Evolutionary conservation across 2,113 vertebrate genomes (phyloP).

Genomic region (Sclerurus mexicanus): DNA sequence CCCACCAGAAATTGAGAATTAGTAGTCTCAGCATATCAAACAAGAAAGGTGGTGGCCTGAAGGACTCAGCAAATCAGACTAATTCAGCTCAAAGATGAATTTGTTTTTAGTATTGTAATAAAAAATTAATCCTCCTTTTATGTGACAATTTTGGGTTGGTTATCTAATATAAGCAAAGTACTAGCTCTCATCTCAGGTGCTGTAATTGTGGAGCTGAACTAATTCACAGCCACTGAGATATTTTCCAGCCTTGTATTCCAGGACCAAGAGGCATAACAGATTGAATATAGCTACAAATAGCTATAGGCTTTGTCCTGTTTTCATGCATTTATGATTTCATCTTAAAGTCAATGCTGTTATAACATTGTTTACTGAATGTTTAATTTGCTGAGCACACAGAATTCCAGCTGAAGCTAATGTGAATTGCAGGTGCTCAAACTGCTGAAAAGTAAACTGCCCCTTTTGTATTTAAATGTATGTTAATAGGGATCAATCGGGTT

Average conservation of each 20-base stretch:
- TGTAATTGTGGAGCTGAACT: background rate
- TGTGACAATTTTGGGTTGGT: background rate
- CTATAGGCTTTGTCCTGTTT: constrained; percentile 21
- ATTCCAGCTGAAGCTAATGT: constrained; percentile 1
- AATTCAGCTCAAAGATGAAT: background rate
- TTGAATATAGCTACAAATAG: constrained; percentile 27
- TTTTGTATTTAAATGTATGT: constrained; percentile 51
- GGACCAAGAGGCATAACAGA: background rate
- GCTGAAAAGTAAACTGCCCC: background rate
- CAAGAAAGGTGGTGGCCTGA: background rate
- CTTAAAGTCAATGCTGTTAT: constrained; percentile 25
- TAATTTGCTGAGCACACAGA: constrained; percentile 38
- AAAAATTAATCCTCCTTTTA: background rate
- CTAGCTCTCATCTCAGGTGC: background rate
- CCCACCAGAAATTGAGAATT: background rate
- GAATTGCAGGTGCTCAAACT: constrained; percentile 39
- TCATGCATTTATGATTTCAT: constrained; percentile 34
- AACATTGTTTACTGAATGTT: constrained; percentile 25
- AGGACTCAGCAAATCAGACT: background rate
- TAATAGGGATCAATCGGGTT: background rate
- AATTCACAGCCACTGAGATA: background rate
- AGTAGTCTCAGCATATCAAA: background rate
- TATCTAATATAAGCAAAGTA: background rate
- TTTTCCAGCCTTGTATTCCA: constrained; percentile 12
- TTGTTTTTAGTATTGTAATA: background rate